A percentile compares a stretch with the other conserved stretches of the same genome.
These are phyloP conservation scores for Calliphora vomitoria DNA, from an alignment of 2,888 invertebrate species.

Conservation along the genomic window DNA sequence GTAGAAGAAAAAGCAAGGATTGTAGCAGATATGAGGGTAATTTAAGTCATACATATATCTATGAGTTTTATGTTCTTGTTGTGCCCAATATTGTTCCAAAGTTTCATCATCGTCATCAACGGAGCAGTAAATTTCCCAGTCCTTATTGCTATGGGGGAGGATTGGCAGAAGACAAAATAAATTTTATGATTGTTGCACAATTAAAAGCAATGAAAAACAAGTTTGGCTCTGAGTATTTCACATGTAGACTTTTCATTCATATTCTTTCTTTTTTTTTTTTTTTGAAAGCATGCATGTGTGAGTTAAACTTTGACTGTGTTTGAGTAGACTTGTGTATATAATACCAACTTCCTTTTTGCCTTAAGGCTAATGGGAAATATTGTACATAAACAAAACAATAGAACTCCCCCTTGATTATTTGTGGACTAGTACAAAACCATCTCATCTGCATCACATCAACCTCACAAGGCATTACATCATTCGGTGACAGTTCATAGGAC, in stretches of 20 bases:
- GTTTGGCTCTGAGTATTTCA: slow-evolving; percentile 48
- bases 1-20: background rate
- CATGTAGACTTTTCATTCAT: slow-evolving; percentile 42
- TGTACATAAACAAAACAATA: slow-evolving; percentile 61
- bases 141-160: background rate
- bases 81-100: slow-evolving; percentile 38
- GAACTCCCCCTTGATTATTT: slow-evolving; percentile 67
- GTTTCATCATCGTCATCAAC: slow-evolving; percentile 36
- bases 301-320: slow-evolving; percentile 57
- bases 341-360: slow-evolving; percentile 73
- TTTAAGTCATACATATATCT: slow-evolving; percentile 80
- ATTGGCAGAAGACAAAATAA: slow-evolving; percentile 68
- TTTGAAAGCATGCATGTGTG: slow-evolving; percentile 56
- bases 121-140: background rate
- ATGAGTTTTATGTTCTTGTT: slow-evolving; percentile 49
- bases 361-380: slow-evolving; percentile 57
- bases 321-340: slow-evolving; percentile 70
- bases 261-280: background rate
- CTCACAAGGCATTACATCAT: slow-evolving; percentile 72
- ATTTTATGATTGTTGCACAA: slow-evolving; percentile 75
- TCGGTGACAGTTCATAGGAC: slow-evolving; percentile 63
- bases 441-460: slow-evolving; percentile 66
- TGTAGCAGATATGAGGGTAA: slow-evolving; percentile 79
- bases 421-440: slow-evolving; percentile 42
- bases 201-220: slow-evolving; percentile 74